phyloP scores from a whole-genome alignment of 2,797 vertebrate genomes.

The Sebastes oblongus region DNA sequence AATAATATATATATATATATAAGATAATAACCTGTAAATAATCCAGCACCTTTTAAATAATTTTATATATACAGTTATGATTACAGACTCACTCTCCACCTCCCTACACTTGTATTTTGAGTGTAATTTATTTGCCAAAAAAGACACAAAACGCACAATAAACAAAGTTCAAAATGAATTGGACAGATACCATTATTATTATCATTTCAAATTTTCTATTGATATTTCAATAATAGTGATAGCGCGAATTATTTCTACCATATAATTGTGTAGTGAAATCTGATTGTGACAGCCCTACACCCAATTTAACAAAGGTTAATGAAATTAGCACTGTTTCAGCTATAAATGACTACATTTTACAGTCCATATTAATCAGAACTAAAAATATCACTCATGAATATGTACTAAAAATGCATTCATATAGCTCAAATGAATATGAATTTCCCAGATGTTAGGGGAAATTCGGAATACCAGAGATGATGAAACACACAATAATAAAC shows the following conservation, averaged over 20 bases:
- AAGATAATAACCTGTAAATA: too few relatives aligned
- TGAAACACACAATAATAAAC: slow-evolving; percentile 11
- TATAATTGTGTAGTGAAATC: background rate
- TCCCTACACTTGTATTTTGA: too few relatives aligned
- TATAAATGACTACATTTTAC: background rate
- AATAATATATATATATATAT: too few relatives aligned
- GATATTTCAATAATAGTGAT: background rate
- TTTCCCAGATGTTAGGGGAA: background rate
- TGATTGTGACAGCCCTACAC: background rate
- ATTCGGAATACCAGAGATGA: background rate
- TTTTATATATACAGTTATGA: too few relatives aligned
- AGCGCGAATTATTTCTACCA: background rate
- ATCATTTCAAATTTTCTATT: too few relatives aligned
- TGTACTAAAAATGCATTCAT: background rate
- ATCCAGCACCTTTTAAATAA: too few relatives aligned
- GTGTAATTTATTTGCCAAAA: too few relatives aligned
- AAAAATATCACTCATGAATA: slow-evolving; percentile 1
- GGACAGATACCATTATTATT: too few relatives aligned
- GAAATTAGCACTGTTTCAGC: background rate
- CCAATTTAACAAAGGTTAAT: background rate
- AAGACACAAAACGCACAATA: too few relatives aligned
- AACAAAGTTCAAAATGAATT: too few relatives aligned
- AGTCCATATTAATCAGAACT: background rate
- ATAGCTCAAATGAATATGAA: background rate
- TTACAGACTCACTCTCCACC: too few relatives aligned